Base-by-base conservation (phyloP, 1,140 invertebrate genomes). In the Gryllus bimaculatus region DNA sequence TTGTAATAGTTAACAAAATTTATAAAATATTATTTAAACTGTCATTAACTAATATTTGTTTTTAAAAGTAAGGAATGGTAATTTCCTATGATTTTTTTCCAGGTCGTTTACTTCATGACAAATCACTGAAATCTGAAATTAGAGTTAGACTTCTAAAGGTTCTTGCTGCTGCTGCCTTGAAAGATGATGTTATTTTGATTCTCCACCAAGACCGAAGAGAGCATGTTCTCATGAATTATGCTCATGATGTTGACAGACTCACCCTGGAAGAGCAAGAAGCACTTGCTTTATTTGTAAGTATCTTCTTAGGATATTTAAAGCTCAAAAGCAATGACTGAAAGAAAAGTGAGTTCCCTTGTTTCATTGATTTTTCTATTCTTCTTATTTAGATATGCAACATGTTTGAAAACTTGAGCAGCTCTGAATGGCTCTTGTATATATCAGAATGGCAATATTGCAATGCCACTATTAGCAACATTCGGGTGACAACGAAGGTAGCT, bases 341-440 rank as follows among this genome's bases (percentile, higher is more conserved):
- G 15, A 73, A 6, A 73, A 20, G 73, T 12, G n/a, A 18, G 73
- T 73, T 6, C 6, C 75, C 8, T 73, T 74, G n/a, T 73, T 48
- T 76, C 66, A n/a, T 79, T 20, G 73, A 75, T 54, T 8, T 13
- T 54, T 47, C 1, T 26, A n/a, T 0, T 84, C 10, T 75, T 74
- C 26, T 21, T 20, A 54, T 86, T 15, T 84, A 96, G 95, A 89
- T 96, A 84, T 94, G 93, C 85, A 97, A 98, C 85, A 89, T 98
- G 85, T 97, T 97, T 85, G 94, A 95, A 84, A 94, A 95, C 85
- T 86, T 94, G 0, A 94, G 93, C 81, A 93, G 94, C 76, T 96
- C 94, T 0, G 96, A 98, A 86, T 97, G 96, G 95, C 84, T 97
- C 81, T 87, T 97, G 81, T 97, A 97, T 85, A 96, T 97, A 83